Conservation (phyloP, 2,113 vertebrate genomes). For the Podilymbus podiceps region DNA sequence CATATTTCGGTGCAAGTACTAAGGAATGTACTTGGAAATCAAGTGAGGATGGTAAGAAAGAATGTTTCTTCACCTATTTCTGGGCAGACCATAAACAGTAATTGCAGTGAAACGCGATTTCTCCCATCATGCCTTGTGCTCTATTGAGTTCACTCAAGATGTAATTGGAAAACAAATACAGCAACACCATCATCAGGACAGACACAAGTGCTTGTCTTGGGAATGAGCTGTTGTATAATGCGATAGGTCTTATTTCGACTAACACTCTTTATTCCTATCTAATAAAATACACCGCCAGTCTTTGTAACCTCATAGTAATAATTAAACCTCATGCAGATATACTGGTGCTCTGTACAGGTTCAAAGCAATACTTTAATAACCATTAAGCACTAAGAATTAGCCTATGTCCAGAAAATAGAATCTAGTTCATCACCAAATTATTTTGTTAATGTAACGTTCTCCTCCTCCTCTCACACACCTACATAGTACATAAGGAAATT, state of each 20-base stretch:
- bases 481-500: neutral
- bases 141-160: slow-evolving; percentile 69
- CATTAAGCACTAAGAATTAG: slow-evolving; percentile 21
- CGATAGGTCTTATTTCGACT: slow-evolving; percentile 65
- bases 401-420: neutral
- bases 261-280: slow-evolving; percentile 65
- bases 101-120: slow-evolving; percentile 65
- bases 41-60: neutral
- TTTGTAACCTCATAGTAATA: slow-evolving; percentile 28
- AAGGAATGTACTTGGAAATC: neutral
- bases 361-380: slow-evolving; percentile 45
- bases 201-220: slow-evolving; percentile 61
- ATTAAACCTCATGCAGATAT: slow-evolving; percentile 55
- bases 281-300: slow-evolving; percentile 14
- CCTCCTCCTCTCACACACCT: neutral
- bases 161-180: slow-evolving; percentile 75
- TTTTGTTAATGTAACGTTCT: neutral
- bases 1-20: neutral
- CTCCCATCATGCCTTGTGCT: slow-evolving; percentile 58
- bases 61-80: slow-evolving; percentile 29
- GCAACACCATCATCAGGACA: slow-evolving; percentile 65
- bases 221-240: slow-evolving; percentile 52
- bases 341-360: neutral
- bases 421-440: neutral
- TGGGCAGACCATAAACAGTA: slow-evolving; percentile 41